phyloP scores from a whole-genome alignment of 1,140 invertebrate species.

The Papilio aristodemus region DNA sequence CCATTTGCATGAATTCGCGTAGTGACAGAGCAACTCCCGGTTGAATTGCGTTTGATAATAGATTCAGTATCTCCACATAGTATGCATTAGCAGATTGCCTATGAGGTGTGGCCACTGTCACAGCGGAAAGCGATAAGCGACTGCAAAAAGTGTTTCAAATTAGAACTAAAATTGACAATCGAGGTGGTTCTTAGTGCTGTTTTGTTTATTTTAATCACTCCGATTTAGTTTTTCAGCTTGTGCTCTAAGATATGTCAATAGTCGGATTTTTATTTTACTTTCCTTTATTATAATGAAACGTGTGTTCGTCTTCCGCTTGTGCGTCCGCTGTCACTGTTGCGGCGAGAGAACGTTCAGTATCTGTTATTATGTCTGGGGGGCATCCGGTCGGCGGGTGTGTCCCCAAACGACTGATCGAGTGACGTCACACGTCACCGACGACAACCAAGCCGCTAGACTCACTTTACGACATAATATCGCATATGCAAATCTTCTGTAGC shows the following conservation, averaged over 20 bases:
- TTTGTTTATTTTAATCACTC: too few species aligned
- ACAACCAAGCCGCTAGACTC: background rate
- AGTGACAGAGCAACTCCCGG: constrained; percentile 20
- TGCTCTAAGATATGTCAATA: too few species aligned
- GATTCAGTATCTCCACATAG: constrained; percentile 26
- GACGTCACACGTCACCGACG: constrained; percentile 14
- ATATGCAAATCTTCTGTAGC: background rate
- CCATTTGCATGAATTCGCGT: constrained; percentile 26
- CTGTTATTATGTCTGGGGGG: constrained; percentile 31
- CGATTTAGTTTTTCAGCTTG: too few species aligned
- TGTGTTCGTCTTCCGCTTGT: background rate
- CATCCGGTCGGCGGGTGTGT: constrained; percentile 32
- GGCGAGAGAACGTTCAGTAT: constrained; percentile 24
- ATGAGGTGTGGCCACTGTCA: background rate
- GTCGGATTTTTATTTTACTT: background rate
- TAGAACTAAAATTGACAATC: too few species aligned
- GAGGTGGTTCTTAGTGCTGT: too few species aligned
- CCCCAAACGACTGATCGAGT: constrained; percentile 18
- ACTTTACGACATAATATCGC: background rate
- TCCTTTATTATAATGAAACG: background rate
- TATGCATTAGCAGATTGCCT: constrained; percentile 18
- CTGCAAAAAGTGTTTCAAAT: background rate
- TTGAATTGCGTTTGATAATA: constrained; percentile 30
- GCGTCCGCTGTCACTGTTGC: background rate
- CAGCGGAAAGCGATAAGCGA: constrained; percentile 19